These are phyloP conservation scores for Cydia fagiglandana DNA, from an alignment of 1,140 invertebrate genomes.

Conservation along the genomic window DNA sequence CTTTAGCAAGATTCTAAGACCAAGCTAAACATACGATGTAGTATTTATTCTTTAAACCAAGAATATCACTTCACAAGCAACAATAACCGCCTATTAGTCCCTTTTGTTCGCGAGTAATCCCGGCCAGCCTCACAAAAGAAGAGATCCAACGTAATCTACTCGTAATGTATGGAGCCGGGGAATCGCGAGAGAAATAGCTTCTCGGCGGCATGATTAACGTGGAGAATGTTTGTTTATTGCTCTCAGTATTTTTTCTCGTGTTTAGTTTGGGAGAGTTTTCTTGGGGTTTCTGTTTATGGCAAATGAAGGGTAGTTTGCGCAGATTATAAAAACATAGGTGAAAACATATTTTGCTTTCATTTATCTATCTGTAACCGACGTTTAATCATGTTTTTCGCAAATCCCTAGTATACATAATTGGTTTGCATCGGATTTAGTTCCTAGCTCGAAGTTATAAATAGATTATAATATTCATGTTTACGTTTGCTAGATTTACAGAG, in stretches of 20 bases:
- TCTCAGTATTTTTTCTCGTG: conserved; percentile 7
- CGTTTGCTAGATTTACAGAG: no score
- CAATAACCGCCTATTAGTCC: conserved; percentile 27
- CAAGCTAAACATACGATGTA: neutral
- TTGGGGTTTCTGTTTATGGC: neutral
- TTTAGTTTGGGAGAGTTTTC: conserved; percentile 8
- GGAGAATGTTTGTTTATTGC: conserved; percentile 17
- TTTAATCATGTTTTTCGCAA: no score
- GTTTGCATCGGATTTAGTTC: no score
- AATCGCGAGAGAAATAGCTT: conserved; percentile 26
- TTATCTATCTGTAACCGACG: no score
- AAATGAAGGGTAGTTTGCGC: neutral
- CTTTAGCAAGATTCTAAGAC: neutral
- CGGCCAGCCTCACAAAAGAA: conserved; percentile 48
- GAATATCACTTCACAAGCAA: conserved; percentile 17
- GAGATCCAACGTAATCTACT: conserved; percentile 43
- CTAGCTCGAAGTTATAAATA: no score
- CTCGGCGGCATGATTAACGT: conserved; percentile 3
- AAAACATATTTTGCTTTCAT: no score
- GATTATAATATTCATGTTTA: no score
- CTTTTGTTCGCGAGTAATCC: conserved; percentile 42
- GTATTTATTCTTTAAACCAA: conserved; percentile 4
- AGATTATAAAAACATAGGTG: neutral
- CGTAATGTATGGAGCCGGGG: conserved; percentile 42
- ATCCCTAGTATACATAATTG: no score